Base-by-base conservation (phyloP, 1,140 invertebrate genomes). In the Brachionus rubens region DNA sequence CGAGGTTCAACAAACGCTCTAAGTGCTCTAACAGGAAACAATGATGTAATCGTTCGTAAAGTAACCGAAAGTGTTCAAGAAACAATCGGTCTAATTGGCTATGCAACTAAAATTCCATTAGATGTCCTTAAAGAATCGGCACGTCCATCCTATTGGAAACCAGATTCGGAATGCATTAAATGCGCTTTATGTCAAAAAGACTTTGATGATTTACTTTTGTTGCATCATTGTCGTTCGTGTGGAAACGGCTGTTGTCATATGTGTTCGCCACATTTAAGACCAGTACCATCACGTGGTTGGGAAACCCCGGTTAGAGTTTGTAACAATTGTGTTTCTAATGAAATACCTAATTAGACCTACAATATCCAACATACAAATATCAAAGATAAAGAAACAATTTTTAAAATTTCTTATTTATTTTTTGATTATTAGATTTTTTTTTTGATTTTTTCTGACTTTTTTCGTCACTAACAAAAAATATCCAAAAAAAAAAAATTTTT, bases 141-240 rank as follows among this genome's bases (percentile, higher is more conserved):
- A n/a, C 84, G 91, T 47, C 91, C 91, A 3, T 84, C 87, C 1
- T 93, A 93, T 81, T 93, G 91, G 91, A 87, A 90, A 33, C 90
- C 91, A 0, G 91, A 93, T 82, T 87, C 87, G 1, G 87, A 91
- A 79, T 87, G 90, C 14, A 86, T 83, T 3, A 82, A 85, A 33
- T 93, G 91, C 81, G 85, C 82, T 72, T 87, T 90, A 1, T 93
- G 91, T 81, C 80, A 88, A 1, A 79, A 80, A 12, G 79, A 82
- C 12, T 90, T 91, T 81, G 87, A 86, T 1, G 80, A 50, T 41
- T 21, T 83, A 1, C 81, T 88, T 16, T 77, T 85, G 1, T 85
- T 90, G 9, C 91, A 93, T 81, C 91, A 93, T 81, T 93, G 91
- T 80, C 86, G 91, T 76, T 81, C 81, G 7, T 87, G 86, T 82